A percentile compares a stretch with the other conserved stretches of the same genome.
Evolutionary conservation across 2,113 vertebrate genomes (phyloP).

Genomic region (Galeopterus variegatus): DNA sequence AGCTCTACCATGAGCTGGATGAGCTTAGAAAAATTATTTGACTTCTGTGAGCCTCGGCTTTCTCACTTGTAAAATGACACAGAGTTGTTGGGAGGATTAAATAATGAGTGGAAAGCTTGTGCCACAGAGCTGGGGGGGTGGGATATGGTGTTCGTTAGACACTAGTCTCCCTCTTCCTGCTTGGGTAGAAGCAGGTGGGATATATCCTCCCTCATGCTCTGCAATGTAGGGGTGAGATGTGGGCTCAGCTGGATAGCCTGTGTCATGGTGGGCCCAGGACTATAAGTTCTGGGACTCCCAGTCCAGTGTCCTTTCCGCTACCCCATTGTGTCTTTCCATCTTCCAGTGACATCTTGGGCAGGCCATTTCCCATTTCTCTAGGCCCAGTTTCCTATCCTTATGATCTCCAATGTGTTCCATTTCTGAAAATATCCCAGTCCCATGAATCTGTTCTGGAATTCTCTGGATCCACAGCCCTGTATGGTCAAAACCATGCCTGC

Average conservation of each 20-base stretch:
- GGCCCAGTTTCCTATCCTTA: background rate
- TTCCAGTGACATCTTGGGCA: background rate
- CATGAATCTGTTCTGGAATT: background rate
- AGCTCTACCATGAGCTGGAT: background rate
- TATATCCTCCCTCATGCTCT: rapidly evolving
- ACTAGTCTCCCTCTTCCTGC: background rate
- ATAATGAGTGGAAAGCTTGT: background rate
- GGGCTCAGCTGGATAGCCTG: no score
- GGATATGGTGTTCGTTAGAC: no score
- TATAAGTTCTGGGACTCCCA: background rate
- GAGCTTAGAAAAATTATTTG: background rate
- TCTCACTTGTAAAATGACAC: constrained; percentile 10
- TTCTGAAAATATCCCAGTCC: background rate
- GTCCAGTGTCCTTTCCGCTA: background rate
- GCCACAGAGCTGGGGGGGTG: background rate
- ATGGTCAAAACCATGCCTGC: background rate
- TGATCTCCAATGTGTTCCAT: background rate
- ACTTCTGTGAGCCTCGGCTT: background rate
- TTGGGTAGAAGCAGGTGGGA: background rate
- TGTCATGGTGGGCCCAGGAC: background rate
- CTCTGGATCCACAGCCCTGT: background rate
- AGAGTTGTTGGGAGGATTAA: background rate
- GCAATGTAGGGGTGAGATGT: background rate
- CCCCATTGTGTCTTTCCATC: background rate
- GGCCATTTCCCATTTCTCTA: background rate